These are phyloP conservation scores for Adrianichthys oophorus DNA, from an alignment of 2,797 vertebrate species.

Conservation along the genomic window DNA sequence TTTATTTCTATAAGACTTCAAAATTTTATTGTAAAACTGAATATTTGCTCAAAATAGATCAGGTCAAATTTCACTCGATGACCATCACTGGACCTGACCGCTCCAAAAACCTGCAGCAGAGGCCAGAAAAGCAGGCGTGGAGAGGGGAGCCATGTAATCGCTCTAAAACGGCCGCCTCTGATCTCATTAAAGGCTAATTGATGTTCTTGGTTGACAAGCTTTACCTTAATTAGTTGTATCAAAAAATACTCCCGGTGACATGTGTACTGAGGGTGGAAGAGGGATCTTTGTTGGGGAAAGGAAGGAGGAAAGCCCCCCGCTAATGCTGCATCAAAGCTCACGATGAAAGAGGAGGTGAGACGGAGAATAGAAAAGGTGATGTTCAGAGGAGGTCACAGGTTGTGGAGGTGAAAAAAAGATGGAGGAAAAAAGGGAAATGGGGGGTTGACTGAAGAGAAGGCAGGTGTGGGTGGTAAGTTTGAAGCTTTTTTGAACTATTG, in stretches of 20 bases:
- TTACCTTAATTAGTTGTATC: conserved; percentile 84
- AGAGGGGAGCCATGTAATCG: conserved; percentile 68
- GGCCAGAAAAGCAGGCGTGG: conserved; percentile 51
- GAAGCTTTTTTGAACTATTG: conserved; percentile 57
- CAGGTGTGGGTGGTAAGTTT: conserved; percentile 28
- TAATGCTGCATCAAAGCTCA: conserved; percentile 62
- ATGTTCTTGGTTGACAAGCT: conserved; percentile 82
- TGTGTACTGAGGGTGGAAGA: conserved; percentile 30
- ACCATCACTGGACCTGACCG: conserved; percentile 13
- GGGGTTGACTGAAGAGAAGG: conserved; percentile 50
- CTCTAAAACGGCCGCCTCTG: conserved; percentile 80
- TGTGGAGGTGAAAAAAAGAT: conserved; percentile 60
- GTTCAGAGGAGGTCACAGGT: conserved; percentile 63
- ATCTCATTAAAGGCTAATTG: conserved; percentile 84
- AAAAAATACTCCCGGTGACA: conserved; percentile 70
- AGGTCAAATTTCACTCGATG: conserved; percentile 11
- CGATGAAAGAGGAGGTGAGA: conserved; percentile 56
- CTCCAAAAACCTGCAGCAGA: conserved; percentile 31
- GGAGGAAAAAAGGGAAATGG: conserved; percentile 48
- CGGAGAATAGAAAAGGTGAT: conserved; percentile 22
- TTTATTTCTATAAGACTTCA: conserved; percentile 6
- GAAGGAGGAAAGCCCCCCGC: conserved; percentile 58
- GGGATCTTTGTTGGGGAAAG: conserved; percentile 46
- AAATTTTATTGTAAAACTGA: conserved; percentile 1
- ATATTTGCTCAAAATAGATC: conserved; percentile 25